Evolutionary conservation across 2,113 vertebrate genomes (phyloP).

Genomic region (Bos javanicus): DNA sequence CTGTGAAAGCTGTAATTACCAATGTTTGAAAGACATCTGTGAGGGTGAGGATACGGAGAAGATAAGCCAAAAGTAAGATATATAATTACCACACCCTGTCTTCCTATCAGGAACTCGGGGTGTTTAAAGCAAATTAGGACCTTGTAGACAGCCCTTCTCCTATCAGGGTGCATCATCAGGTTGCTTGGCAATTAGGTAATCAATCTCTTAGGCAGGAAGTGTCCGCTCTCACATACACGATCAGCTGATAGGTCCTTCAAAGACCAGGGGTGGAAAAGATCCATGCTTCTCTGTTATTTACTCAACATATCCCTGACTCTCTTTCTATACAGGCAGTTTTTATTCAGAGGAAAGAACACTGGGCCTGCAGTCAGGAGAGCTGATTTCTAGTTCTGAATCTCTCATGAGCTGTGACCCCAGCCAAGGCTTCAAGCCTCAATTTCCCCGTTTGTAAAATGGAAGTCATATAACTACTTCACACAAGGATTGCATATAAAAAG

Average conservation of each 20-base stretch:
- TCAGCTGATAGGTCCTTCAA: background rate
- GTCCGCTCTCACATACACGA: background rate
- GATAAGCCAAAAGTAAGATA: constrained; percentile 54
- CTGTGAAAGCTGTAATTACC: constrained; percentile 46
- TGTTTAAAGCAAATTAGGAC: constrained; percentile 50
- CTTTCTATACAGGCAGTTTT: background rate
- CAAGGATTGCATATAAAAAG: background rate
- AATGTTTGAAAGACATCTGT: constrained; percentile 46
- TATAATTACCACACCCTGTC: constrained; percentile 38
- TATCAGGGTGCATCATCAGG: background rate
- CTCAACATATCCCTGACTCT: background rate
- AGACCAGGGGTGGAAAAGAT: background rate
- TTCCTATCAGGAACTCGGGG: constrained; percentile 24
- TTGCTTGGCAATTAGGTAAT: constrained; percentile 3
- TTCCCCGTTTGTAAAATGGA: background rate
- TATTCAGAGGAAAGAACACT: background rate
- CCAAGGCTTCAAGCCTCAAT: background rate
- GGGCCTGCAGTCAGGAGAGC: background rate
- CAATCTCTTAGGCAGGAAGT: background rate
- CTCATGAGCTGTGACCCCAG: background rate
- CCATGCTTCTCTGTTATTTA: background rate
- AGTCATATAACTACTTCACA: background rate
- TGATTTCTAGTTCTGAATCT: background rate
- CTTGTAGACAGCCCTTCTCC: background rate
- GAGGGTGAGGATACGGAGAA: constrained; percentile 30